These are phyloP conservation scores for Rhagonycha fulva DNA, from an alignment of 2,888 invertebrate genomes.

Conservation along the genomic window DNA sequence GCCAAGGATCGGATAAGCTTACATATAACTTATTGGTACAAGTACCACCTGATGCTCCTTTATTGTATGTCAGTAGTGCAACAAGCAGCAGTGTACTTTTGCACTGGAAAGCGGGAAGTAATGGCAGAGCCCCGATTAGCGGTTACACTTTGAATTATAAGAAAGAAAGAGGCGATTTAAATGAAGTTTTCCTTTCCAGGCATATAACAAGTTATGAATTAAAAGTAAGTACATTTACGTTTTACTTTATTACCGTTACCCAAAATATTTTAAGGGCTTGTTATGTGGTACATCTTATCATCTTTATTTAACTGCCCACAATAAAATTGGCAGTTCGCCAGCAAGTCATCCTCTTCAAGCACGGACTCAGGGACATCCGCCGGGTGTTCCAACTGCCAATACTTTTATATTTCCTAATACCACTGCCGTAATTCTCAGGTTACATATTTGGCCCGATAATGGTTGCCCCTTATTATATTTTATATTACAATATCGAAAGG, in stretches of 20 bases:
- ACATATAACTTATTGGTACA: slow-evolving; percentile 69
- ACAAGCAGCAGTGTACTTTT: slow-evolving; percentile 75
- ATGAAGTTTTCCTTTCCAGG: slow-evolving; percentile 67
- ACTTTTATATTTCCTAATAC: slow-evolving; percentile 72
- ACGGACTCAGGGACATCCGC: slow-evolving; percentile 72
- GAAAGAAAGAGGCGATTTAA: slow-evolving; percentile 66
- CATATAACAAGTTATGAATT: slow-evolving; percentile 71
- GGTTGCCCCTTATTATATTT: slow-evolving; percentile 73
- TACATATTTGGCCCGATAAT: slow-evolving; percentile 76
- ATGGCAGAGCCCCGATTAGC: slow-evolving; percentile 70
- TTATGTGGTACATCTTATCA: slow-evolving; percentile 76
- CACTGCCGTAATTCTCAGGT: slow-evolving; percentile 66
- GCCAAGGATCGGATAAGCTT: slow-evolving; percentile 68
- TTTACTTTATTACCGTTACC: neutral
- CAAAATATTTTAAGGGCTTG: slow-evolving; percentile 56
- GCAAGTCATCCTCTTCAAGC: slow-evolving; percentile 71
- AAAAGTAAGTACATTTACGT: slow-evolving; percentile 54
- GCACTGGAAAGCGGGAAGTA: slow-evolving; percentile 75
- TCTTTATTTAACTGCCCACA: slow-evolving; percentile 70
- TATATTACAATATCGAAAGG: slow-evolving; percentile 69
- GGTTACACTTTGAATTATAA: slow-evolving; percentile 71
- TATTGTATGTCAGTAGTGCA: slow-evolving; percentile 74
- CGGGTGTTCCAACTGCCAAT: slow-evolving; percentile 67
- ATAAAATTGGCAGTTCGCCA: slow-evolving; percentile 72
- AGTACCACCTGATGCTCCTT: slow-evolving; percentile 76